These are phyloP conservation scores for Anguilla rostrata DNA, from an alignment of 2,113 vertebrate genomes.

Conservation along the genomic window DNA sequence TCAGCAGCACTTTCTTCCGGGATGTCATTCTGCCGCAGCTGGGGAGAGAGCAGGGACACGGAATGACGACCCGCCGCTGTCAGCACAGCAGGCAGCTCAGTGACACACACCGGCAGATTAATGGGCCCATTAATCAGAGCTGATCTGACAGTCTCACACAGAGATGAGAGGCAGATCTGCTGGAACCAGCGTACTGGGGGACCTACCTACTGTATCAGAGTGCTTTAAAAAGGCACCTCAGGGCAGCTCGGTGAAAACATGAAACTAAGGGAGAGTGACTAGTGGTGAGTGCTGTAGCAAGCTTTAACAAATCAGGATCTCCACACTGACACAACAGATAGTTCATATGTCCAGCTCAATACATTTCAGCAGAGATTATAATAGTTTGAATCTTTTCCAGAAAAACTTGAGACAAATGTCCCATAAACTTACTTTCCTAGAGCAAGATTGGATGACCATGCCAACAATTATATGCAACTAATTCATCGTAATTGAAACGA, in stretches of 20 bases:
- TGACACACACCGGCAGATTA: not conserved
- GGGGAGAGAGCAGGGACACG: slow-evolving; percentile 18
- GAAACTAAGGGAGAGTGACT: not conserved
- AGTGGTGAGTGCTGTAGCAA: not conserved
- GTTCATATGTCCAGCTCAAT: too few species aligned
- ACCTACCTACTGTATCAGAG: not conserved
- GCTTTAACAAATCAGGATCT: not conserved
- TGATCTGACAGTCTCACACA: not conserved
- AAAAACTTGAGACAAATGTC: too few species aligned
- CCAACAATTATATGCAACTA: not conserved
- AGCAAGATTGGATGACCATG: not conserved
- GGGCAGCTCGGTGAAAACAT: not conserved
- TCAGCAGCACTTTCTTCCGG: slow-evolving; percentile 73
- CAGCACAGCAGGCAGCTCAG: not conserved
- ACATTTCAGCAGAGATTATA: too few species aligned
- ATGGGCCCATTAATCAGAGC: not conserved
- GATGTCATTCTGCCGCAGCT: slow-evolving; percentile 66
- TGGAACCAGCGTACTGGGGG: too few species aligned
- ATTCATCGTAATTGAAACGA: not conserved
- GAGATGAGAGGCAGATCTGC: not conserved
- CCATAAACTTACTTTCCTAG: not conserved
- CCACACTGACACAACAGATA: too few species aligned
- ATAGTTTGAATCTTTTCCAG: too few species aligned
- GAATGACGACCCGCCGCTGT: not conserved
- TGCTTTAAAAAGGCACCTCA: not conserved